Evolutionary conservation across 2,888 invertebrate species (phyloP).

Genomic region (Graphium colonna): DNA sequence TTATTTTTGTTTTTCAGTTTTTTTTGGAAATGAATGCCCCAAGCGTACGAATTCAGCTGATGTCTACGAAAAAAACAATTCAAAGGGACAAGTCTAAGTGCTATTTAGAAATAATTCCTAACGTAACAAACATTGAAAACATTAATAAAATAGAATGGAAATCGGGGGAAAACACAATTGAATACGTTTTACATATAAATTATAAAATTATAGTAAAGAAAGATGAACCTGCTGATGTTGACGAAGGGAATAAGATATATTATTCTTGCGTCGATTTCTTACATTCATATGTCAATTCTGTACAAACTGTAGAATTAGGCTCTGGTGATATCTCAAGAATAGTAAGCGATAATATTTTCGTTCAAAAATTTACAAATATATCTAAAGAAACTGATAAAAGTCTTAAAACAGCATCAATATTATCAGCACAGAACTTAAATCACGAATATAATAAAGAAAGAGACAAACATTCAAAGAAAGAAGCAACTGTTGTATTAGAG

Average conservation of each 20-base stretch:
- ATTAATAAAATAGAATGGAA: constrained; percentile 57
- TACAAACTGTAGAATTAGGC: constrained; percentile 34
- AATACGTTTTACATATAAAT: constrained; percentile 61
- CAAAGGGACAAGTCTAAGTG: constrained; percentile 43
- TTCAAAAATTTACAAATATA: constrained; percentile 32
- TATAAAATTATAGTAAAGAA: constrained; percentile 60
- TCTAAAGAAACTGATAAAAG: constrained; percentile 22
- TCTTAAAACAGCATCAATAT: constrained; percentile 24
- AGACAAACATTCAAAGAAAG: background rate
- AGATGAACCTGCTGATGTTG: constrained; percentile 23
- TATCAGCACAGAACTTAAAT: too few species aligned
- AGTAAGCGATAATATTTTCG: constrained; percentile 51
- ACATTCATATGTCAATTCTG: constrained; percentile 25
- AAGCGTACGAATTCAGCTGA: constrained; percentile 55
- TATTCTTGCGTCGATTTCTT: constrained; percentile 61
- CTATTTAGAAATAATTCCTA: constrained; percentile 61
- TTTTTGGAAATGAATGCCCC: constrained; percentile 49
- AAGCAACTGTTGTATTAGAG: background rate
- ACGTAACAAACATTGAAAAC: constrained; percentile 52
- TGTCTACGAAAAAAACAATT: constrained; percentile 46
- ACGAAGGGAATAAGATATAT: constrained; percentile 44
- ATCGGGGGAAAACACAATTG: constrained; percentile 43
- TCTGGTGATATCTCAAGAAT: constrained; percentile 46
- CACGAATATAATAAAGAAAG: background rate
- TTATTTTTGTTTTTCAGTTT: constrained; percentile 24